Evolutionary conservation across 2,113 vertebrate genomes (phyloP).

Genomic region (Cnemophilus loriae): DNA sequence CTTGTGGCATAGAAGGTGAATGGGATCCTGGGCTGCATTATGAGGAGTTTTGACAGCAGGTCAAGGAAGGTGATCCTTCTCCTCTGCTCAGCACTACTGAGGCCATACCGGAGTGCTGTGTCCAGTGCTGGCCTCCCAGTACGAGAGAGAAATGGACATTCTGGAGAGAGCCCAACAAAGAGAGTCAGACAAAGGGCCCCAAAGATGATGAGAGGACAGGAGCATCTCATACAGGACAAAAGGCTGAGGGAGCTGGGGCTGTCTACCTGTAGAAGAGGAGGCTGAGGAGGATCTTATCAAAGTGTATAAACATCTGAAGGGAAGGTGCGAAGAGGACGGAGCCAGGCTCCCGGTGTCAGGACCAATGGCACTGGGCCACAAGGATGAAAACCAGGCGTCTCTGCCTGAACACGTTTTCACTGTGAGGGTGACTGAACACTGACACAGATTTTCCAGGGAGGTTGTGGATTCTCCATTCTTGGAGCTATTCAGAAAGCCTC

Average conservation of each 20-base stretch:
- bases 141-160: not conserved
- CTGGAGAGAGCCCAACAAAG: not conserved
- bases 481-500: not conserved
- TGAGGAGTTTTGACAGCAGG: not conserved
- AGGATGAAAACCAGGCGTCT: not conserved
- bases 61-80: not conserved
- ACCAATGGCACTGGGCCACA: not conserved
- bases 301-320: not conserved
- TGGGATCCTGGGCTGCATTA: not conserved
- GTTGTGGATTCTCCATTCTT: not conserved
- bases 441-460: not conserved
- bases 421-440: not conserved
- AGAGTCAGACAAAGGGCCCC: not conserved
- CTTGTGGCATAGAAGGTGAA: not conserved
- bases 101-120: not conserved
- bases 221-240: not conserved
- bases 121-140: not conserved
- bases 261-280: not conserved
- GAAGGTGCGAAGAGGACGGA: not conserved
- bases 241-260: not conserved
- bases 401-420: not conserved
- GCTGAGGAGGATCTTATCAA: not conserved
- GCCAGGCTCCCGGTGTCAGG: not conserved
- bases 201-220: not conserved
- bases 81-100: not conserved